Percentiles rank a stretch among this genome's conserved stretches.
phyloP scores from a whole-genome alignment of 2,797 vertebrate species.

The Choloepus didactylus region DNA sequence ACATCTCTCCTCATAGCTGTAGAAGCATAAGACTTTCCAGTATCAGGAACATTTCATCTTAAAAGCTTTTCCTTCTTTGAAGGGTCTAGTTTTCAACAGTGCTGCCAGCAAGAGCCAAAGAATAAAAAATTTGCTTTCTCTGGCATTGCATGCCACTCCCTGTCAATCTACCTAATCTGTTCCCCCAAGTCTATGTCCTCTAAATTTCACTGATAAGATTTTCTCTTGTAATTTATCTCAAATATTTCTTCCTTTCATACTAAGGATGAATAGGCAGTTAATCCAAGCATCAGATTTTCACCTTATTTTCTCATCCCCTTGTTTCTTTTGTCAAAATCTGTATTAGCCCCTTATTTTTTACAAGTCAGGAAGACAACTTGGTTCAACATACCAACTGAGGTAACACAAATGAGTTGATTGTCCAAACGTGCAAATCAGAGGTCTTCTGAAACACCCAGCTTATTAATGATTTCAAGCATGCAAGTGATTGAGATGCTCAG shows the following conservation, averaged over 20 bases:
- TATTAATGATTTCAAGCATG: background rate
- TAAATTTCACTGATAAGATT: background rate
- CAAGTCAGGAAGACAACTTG: background rate
- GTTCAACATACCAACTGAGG: background rate
- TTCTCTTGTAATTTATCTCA: background rate
- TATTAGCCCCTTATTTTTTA: background rate
- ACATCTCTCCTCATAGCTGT: background rate
- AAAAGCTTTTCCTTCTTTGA: background rate
- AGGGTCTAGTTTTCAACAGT: background rate
- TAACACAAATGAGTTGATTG: background rate
- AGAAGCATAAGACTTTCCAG: background rate
- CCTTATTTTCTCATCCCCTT: background rate
- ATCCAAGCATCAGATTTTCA: slow-evolving; percentile 13
- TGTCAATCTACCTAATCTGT: background rate
- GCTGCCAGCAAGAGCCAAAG: background rate
- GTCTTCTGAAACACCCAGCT: slow-evolving; percentile 3
- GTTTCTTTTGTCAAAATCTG: background rate
- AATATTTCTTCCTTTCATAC: background rate
- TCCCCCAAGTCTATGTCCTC: background rate
- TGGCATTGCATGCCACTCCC: background rate
- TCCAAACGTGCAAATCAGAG: background rate
- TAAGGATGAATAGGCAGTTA: background rate
- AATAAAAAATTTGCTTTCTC: background rate
- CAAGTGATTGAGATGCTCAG: background rate
- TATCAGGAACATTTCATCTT: background rate